These are phyloP conservation scores for Ectropis crepuscularia DNA, from an alignment of 2,888 invertebrate species.

Conservation along the genomic window DNA sequence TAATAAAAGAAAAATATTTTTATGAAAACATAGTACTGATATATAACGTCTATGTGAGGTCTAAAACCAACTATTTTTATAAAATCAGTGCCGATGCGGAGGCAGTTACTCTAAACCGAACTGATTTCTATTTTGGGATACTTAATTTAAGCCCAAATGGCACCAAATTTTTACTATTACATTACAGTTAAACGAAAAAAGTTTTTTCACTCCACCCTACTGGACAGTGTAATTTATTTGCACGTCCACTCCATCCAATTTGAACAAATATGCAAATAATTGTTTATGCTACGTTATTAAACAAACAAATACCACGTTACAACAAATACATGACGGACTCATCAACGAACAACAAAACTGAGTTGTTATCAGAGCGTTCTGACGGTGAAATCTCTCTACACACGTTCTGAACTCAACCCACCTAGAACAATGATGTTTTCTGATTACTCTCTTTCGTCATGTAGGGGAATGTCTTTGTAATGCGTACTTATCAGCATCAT, in stretches of 20 bases:
- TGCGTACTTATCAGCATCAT: neutral
- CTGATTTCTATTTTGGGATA: no score
- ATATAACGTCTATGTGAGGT: no score
- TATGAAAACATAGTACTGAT: no score
- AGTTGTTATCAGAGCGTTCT: slow-evolving; percentile 27
- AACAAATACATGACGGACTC: neutral
- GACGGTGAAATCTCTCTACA: slow-evolving; percentile 26
- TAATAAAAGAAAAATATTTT: no score
- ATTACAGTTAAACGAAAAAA: no score
- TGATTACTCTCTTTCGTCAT: neutral
- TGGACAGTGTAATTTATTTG: neutral
- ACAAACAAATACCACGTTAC: neutral
- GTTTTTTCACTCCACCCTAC: no score
- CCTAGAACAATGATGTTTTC: neutral
- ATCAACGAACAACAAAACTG: slow-evolving; percentile 10
- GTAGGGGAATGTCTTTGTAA: no score
- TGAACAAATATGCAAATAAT: slow-evolving; percentile 11
- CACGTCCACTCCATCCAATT: neutral
- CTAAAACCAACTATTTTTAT: no score
- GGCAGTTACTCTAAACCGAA: no score
- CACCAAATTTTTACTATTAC: no score
- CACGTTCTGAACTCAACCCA: slow-evolving; percentile 7
- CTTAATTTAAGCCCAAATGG: no score
- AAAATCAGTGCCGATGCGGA: no score
- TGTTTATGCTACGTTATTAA: neutral